Base-by-base conservation (phyloP, 2,888 invertebrate species). In the Drosophila austrosaltans region DNA sequence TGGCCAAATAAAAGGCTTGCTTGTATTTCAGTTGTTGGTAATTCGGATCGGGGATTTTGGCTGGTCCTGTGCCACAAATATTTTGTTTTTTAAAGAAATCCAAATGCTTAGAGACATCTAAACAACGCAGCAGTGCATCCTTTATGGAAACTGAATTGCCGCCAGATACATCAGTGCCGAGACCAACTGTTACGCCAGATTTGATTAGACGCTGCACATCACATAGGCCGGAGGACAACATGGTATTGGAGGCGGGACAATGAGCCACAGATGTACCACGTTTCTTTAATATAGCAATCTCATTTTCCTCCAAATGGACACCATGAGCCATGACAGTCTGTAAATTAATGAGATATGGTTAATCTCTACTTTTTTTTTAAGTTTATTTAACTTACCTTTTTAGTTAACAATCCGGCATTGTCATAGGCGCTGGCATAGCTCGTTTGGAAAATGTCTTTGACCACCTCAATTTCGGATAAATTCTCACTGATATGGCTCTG, bases 401-500 rank as follows among this genome's bases (percentile, higher is more conserved):
- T 91, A 28, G 95, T 96, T 30, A 98, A 93, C 42, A 98, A 93
- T 0, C 95, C 94, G 63, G 95, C 95, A 75, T 94, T 93, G 76
- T 97, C 95, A 91, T 98, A 98, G 10, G 97, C 96, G 69, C 95
- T 93, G 0, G 96, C 94, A 91, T 98, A 98, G 32, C 93, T 93
- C 53, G 93, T 92, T 66, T 93, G 93, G 22, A 94, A 95, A 1
- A 93, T 87, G 54, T 94, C 84, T 69, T 94, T 92, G 0, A 97
- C 96, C 86, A 94, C 93, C 72, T 94, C 92, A 61, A 97, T 93
- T 93, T 98, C 98, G 3, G 94, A 93, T 22, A 92, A 72, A 89
- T 96, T 97, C 92, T 98, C 98, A 22, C 96, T 96, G 68, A 98
- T 94, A 89, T 98, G 98, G 63, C 96, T 97, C 96, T 98, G 98